Evolutionary conservation across 2,797 vertebrate genomes (phyloP).

Genomic region (Gallinago stenura): DNA sequence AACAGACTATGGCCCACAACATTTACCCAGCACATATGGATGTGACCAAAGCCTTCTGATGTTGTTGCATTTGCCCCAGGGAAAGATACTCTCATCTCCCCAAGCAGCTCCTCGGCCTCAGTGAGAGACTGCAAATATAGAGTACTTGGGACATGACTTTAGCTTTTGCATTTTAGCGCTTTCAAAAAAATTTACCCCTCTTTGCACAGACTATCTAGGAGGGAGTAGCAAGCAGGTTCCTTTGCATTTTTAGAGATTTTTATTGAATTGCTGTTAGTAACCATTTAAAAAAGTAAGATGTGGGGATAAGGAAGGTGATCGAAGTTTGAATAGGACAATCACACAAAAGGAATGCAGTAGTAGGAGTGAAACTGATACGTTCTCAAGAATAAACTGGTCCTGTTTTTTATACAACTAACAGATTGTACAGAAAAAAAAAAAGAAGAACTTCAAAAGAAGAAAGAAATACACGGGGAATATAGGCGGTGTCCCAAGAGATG

Average conservation of each 20-base stretch:
- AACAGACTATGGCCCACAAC: fast-evolving
- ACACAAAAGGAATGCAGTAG: background rate
- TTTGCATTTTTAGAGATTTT: background rate
- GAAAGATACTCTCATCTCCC: background rate
- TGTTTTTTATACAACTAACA: background rate
- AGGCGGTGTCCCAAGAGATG: background rate
- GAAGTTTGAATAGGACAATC: background rate
- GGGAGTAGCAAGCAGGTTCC: background rate
- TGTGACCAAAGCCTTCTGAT: background rate
- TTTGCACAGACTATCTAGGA: background rate
- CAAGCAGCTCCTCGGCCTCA: background rate
- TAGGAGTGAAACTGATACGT: background rate
- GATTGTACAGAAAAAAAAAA: background rate
- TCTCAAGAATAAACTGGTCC: background rate
- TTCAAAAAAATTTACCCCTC: background rate
- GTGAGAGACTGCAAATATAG: background rate
- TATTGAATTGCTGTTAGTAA: background rate
- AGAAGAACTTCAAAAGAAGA: background rate
- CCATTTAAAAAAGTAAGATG: background rate
- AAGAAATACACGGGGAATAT: background rate
- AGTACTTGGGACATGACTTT: background rate
- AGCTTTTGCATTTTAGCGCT: background rate
- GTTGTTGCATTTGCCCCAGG: background rate
- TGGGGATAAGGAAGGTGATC: background rate
- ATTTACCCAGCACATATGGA: background rate